These are phyloP conservation scores for Nesogale talazaci DNA, from an alignment of 2,113 vertebrate genomes.

Conservation along the genomic window DNA sequence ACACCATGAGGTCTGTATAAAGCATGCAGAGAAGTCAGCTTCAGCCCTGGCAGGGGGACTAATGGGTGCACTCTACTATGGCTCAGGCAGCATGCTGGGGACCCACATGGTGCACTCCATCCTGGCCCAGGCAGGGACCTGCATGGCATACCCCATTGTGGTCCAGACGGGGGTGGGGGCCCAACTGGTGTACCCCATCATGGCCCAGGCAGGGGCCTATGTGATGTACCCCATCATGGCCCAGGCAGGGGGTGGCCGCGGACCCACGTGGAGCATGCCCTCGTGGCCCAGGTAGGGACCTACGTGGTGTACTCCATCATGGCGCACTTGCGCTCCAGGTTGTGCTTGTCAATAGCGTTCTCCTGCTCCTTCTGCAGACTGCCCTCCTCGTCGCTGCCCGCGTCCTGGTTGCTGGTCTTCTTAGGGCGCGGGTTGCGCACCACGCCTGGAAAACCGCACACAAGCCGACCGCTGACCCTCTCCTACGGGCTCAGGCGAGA, in stretches of 20 bases:
- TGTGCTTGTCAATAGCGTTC: constrained; percentile 85
- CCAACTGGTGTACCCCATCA: no score
- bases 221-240: no score
- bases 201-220: no score
- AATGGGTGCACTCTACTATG: no score
- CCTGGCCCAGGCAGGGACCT: no score
- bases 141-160: no score
- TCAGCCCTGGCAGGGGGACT: no score
- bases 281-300: no score
- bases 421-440: constrained; percentile 84
- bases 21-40: background rate
- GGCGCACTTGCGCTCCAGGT: constrained; percentile 87
- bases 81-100: no score
- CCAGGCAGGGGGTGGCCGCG: background rate
- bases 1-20: background rate
- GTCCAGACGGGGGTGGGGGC: no score
- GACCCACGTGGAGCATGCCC: no score
- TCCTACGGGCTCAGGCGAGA: rapidly evolving
- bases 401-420: constrained; percentile 68
- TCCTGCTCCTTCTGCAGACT: constrained; percentile 87
- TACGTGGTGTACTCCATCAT: constrained; percentile 89
- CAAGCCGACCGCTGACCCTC: rapidly evolving
- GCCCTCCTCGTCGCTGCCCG: constrained; percentile 59
- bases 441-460: constrained; percentile 81
- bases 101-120: no score